Evolutionary conservation across 1,140 invertebrate genomes (phyloP).

Genomic region (Pectinophora gossypiella): DNA sequence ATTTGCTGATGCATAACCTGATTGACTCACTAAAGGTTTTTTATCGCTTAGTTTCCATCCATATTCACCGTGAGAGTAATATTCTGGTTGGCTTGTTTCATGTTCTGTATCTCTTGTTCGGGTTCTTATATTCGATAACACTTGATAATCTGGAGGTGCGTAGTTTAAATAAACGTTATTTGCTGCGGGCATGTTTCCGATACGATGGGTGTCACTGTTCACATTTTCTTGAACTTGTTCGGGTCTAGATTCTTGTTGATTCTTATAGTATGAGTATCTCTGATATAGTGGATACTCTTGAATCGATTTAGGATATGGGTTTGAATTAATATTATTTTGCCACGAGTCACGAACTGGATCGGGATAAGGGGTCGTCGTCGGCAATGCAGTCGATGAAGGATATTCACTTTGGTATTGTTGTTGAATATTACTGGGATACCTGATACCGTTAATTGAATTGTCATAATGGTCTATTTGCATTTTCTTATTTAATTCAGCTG

Average conservation of each 20-base stretch:
- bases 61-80: constrained; percentile 66
- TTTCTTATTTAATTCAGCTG: constrained; percentile 44
- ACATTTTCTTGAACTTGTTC: constrained; percentile 35
- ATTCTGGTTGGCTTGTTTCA: constrained; percentile 36
- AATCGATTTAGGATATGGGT: constrained; percentile 41
- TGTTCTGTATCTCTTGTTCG: constrained; percentile 36
- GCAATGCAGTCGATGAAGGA: constrained; percentile 39
- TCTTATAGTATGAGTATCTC: constrained; percentile 39
- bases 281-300: constrained; percentile 46
- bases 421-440: constrained; percentile 43
- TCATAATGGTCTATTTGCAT: constrained; percentile 68
- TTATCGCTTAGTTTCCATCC: constrained; percentile 66
- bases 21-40: constrained; percentile 37
- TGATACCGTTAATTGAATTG: constrained; percentile 58
- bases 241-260: constrained; percentile 35
- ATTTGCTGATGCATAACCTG: constrained; percentile 22
- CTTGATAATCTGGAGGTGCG: constrained; percentile 48
- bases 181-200: constrained; percentile 39
- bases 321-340: constrained; percentile 39
- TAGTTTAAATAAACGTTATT: constrained; percentile 58
- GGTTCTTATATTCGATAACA: constrained; percentile 36
- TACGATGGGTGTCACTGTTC: constrained; percentile 48
- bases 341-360: constrained; percentile 40
- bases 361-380: constrained; percentile 40
- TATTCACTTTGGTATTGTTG: constrained; percentile 53